Percentiles rank a stretch among this genome's conserved stretches.
Evolutionary conservation across 2,888 invertebrate species (phyloP).

Genomic region (Eueremaeus valkanovi): DNA sequence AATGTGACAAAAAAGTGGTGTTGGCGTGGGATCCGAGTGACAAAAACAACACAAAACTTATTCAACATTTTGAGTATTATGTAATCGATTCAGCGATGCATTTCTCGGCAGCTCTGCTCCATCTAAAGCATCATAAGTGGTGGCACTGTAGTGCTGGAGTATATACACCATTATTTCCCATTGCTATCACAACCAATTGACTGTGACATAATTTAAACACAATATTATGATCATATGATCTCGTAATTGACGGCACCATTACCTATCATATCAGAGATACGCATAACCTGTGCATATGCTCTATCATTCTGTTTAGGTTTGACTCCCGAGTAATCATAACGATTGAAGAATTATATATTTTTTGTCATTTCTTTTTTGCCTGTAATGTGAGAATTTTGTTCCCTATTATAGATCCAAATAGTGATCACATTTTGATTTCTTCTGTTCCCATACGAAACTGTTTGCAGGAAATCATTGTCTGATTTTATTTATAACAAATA

Average conservation of each 20-base stretch:
- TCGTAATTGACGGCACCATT: slow-evolving; percentile 31
- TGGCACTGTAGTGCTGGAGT: slow-evolving; percentile 1
- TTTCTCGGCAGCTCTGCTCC: background rate
- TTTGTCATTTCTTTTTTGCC: background rate
- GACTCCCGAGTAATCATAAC: background rate
- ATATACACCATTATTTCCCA: slow-evolving; percentile 2
- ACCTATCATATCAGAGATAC: background rate
- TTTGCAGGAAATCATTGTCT: slow-evolving; percentile 31
- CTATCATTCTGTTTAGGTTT: no score
- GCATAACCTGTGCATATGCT: background rate
- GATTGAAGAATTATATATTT: slow-evolving; percentile 1
- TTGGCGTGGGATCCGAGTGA: slow-evolving; percentile 15
- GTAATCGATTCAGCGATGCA: slow-evolving; percentile 30
- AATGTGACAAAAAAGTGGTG: background rate
- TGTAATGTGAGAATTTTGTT: slow-evolving; percentile 27
- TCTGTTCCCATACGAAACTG: slow-evolving; percentile 28
- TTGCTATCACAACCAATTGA: slow-evolving; percentile 11
- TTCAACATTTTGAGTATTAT: slow-evolving; percentile 25
- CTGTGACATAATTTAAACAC: slow-evolving; percentile 24
- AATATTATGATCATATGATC: slow-evolving; percentile 25
- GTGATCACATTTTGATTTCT: background rate
- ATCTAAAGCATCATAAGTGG: slow-evolving; percentile 9
- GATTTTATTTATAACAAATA: slow-evolving; percentile 11
- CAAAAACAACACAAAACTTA: slow-evolving; percentile 32
- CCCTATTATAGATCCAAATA: slow-evolving; percentile 3